A percentile compares a stretch with the other conserved stretches of the same genome.
phyloP scores from a whole-genome alignment of 2,888 invertebrate genomes.

The Erpobdella octoculata region DNA sequence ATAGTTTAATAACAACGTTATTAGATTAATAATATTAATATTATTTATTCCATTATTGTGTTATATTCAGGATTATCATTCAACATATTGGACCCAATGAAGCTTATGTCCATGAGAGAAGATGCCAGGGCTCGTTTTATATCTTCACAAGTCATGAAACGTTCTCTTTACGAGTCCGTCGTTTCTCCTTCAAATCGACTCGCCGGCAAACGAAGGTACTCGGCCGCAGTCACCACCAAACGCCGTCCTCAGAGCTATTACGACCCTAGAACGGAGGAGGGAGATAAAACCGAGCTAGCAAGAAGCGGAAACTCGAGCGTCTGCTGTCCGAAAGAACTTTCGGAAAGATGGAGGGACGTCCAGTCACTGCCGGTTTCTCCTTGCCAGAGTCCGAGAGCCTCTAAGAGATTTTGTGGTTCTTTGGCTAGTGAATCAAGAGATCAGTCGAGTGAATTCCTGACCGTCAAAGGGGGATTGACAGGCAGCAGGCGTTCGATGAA shows the following conservation, averaged over 20 bases:
- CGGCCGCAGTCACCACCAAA: background rate
- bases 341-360: slow-evolving; percentile 20
- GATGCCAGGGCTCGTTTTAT: slow-evolving; percentile 36
- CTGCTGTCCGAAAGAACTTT: background rate
- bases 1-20: too few species aligned
- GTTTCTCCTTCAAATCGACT: slow-evolving; percentile 26
- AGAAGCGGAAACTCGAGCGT: background rate
- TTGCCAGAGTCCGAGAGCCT: slow-evolving; percentile 12
- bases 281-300: background rate
- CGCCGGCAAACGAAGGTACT: slow-evolving; percentile 7
- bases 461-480: background rate
- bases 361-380: slow-evolving; percentile 26
- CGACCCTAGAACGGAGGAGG: background rate
- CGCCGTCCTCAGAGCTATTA: background rate
- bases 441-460: background rate
- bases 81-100: slow-evolving; percentile 31
- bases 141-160: slow-evolving; percentile 38
- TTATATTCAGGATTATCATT: slow-evolving; percentile 7
- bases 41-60: too few species aligned
- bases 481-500: background rate
- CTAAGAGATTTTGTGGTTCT: slow-evolving; percentile 14
- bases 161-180: slow-evolving; percentile 38
- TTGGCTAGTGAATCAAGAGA: background rate
- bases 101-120: slow-evolving; percentile 36
- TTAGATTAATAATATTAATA: too few species aligned